Percentiles rank a stretch among this genome's conserved stretches.
phyloP scores from a whole-genome alignment of 2,113 vertebrate species.

The Oncorhynchus tshawytscha region DNA sequence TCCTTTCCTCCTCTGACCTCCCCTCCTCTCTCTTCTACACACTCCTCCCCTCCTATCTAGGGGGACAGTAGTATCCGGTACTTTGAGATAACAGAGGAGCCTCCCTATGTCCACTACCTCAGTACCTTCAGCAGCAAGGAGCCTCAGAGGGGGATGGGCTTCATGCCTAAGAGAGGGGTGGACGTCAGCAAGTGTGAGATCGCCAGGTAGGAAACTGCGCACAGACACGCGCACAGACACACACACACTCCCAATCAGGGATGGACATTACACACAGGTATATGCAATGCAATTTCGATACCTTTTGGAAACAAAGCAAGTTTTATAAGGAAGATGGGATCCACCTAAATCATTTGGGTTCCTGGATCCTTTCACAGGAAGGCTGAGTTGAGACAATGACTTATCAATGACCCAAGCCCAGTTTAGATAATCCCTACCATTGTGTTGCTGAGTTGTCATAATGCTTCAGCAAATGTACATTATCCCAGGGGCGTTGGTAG shows the following conservation, averaged over 20 bases:
- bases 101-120: constrained; percentile 93
- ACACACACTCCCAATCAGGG: not conserved
- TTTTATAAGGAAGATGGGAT: no score
- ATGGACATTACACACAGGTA: not conserved
- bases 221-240: not conserved
- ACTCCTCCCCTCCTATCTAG: constrained; percentile 52
- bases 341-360: no score
- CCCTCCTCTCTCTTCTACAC: not conserved
- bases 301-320: no score
- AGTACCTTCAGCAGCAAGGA: constrained; percentile 97
- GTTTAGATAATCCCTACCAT: no score
- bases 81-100: constrained; percentile 95
- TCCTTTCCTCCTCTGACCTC: no score
- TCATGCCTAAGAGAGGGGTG: constrained; percentile 95
- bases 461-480: no score
- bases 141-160: constrained; percentile 95
- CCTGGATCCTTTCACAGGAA: no score
- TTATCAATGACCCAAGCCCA: no score
- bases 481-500: no score
- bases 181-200: constrained; percentile 98
- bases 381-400: no score
- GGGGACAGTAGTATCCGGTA: constrained; percentile 97
- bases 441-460: no score
- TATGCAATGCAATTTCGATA: not conserved
- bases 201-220: constrained; percentile 78